phyloP scores from a whole-genome alignment of 2,888 invertebrate genomes.

The Leptopilina myrica region DNA sequence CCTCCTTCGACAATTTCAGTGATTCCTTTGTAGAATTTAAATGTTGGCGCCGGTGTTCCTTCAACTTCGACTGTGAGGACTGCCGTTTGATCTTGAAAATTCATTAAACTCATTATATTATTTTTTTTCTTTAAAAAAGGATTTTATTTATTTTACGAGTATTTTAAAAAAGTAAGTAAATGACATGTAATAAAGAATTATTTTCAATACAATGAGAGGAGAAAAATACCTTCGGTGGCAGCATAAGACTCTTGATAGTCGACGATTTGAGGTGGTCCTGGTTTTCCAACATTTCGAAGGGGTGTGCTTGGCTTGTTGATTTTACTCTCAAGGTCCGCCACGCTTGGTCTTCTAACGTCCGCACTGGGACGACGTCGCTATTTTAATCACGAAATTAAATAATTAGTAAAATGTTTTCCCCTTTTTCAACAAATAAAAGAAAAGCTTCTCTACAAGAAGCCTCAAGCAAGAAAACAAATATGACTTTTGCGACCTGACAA shows the following conservation, averaged over 20 bases:
- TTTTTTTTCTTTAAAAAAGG: too few relatives aligned
- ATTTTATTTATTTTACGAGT: too few relatives aligned
- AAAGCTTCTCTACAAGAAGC: constrained; percentile 40
- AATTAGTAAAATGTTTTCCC: constrained; percentile 29
- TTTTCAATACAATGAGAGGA: too few relatives aligned
- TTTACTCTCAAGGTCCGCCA: constrained; percentile 92
- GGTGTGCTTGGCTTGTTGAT: constrained; percentile 95
- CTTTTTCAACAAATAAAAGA: background rate
- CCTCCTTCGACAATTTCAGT: constrained; percentile 96
- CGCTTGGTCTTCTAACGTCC: constrained; percentile 92
- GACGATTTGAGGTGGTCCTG: constrained; percentile 92
- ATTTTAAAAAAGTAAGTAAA: too few relatives aligned
- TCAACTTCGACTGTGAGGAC: constrained; percentile 95
- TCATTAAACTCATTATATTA: background rate
- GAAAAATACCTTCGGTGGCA: constrained; percentile 91
- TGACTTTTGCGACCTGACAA: constrained; percentile 51
- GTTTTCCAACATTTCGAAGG: constrained; percentile 86
- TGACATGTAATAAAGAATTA: too few relatives aligned
- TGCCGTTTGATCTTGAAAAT: constrained; percentile 86
- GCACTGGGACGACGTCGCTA: constrained; percentile 92
- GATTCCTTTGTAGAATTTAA: constrained; percentile 96
- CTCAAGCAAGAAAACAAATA: constrained; percentile 39
- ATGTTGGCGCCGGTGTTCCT: constrained; percentile 95
- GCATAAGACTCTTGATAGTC: constrained; percentile 97
- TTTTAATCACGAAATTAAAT: constrained; percentile 53